Base-by-base conservation (phyloP, 2,113 vertebrate genomes). In the Elephas maximus region DNA sequence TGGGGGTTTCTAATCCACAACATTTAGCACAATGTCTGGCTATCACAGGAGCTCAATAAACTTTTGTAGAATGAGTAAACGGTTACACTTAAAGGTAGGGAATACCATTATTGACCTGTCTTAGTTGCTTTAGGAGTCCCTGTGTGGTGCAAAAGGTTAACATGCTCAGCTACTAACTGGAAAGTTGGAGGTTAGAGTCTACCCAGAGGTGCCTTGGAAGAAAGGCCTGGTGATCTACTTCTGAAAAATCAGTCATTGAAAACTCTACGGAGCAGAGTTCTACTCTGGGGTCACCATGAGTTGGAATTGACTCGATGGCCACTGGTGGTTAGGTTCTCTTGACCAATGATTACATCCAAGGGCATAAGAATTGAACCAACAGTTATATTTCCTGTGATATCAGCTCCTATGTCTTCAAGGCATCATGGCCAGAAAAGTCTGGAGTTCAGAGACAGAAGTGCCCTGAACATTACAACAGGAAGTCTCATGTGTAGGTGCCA, bases 21-120 rank as follows among this genome's bases (percentile, higher is more conserved):
- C 9, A 76, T 44, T 37, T 28, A 77, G 12, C 17, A 41, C 3
- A 51, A 63, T 84, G 60, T 12, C 28, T 67, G 15, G 30, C 15
- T 84, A 1, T 41, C 4, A 6, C 4, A 60, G 41, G 80, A 84
- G 1, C 81, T 77, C 12, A 51, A 18, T 10, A 69, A 41, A 41
- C n/a, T 44, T 95, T 85, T 80, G 14, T n/a, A 73, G 60, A 77
- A 81, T 67, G 91, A 92, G 62, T 65, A 65, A 60, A 88, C 15
- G 33, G 33, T 53, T 77, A 94, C 37, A 18, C 51, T 91, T 20
- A 44, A 57, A 95, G 33, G n/a, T 60, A 26, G 24, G 44, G 33
- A 76, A 3, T 30, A 24, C 62, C 44, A 87, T 93, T 44, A 48
- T 65, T 79, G 74, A 81, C 26, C 44, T 83, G 24, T 74, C 30